phyloP scores from a whole-genome alignment of 2,888 invertebrate species.

The Orthosia gothica region DNA sequence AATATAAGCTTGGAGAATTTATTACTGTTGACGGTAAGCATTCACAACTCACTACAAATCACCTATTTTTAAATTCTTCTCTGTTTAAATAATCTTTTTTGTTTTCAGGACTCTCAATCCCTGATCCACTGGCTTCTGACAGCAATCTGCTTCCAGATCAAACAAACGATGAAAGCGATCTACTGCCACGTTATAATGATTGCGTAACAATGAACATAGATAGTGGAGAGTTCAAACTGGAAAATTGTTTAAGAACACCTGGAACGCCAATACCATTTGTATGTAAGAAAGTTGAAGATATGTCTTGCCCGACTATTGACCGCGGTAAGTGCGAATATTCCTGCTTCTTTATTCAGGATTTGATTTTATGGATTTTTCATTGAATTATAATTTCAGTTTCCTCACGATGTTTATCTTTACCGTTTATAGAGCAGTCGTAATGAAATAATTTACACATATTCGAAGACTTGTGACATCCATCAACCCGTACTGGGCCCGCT shows the following conservation, averaged over 20 bases:
- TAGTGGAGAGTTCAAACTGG: slow-evolving; percentile 44
- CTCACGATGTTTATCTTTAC: too few relatives aligned
- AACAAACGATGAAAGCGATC: too few relatives aligned
- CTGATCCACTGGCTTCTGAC: slow-evolving; percentile 23
- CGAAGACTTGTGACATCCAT: too few relatives aligned
- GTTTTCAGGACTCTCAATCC: slow-evolving; percentile 42
- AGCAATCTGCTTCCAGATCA: neutral
- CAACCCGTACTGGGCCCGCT: too few relatives aligned
- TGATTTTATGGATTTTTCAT: too few relatives aligned
- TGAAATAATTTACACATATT: too few relatives aligned
- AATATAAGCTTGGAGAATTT: slow-evolving; percentile 72
- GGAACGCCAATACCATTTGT: slow-evolving; percentile 47
- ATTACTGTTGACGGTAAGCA: slow-evolving; percentile 76
- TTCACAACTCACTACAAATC: neutral
- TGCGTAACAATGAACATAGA: slow-evolving; percentile 63
- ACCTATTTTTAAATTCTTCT: neutral
- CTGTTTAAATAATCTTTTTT: neutral
- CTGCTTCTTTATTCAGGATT: too few relatives aligned
- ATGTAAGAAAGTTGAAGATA: slow-evolving; percentile 65
- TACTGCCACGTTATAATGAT: neutral
- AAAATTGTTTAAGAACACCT: slow-evolving; percentile 7
- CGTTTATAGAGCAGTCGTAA: too few relatives aligned
- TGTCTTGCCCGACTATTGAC: slow-evolving; percentile 69
- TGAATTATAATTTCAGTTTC: too few relatives aligned
- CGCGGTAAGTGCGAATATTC: slow-evolving; percentile 44